Conservation (phyloP, 1,140 invertebrate genomes). For the Cecropterus lyciades region DNA sequence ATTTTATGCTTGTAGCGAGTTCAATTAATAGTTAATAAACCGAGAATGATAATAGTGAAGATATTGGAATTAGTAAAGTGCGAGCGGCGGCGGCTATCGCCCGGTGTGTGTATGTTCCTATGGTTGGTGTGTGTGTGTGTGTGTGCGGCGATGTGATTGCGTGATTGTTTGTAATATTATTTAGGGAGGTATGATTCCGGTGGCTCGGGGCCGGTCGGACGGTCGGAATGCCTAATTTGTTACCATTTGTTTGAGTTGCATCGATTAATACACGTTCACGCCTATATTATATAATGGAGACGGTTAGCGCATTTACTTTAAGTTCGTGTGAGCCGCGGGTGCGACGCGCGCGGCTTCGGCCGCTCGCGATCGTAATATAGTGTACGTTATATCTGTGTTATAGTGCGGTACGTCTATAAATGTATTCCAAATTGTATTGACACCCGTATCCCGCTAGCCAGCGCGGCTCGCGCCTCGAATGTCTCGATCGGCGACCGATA, state of each 20-base stretch:
- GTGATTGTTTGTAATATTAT: conserved; percentile 78
- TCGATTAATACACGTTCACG: conserved; percentile 17
- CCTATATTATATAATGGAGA: not conserved
- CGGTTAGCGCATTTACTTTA: conserved; percentile 11
- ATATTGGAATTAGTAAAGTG: too few species aligned
- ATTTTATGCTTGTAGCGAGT: too few species aligned
- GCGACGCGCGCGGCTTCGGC: not conserved
- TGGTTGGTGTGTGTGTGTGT: conserved; percentile 37
- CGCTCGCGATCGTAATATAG: not conserved
- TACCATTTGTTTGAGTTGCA: conserved; percentile 44
- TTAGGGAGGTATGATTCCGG: conserved; percentile 64
- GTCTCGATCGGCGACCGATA: too few species aligned
- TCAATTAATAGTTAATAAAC: too few species aligned
- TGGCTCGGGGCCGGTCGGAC: conserved; percentile 46
- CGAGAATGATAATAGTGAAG: too few species aligned
- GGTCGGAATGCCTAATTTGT: conserved; percentile 50
- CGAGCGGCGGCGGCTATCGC: too few species aligned
- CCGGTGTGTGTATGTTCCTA: conserved; percentile 39
- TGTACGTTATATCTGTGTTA: too few species aligned
- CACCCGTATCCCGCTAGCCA: not conserved
- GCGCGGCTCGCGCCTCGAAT: too few species aligned
- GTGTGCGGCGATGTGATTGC: conserved; percentile 34
- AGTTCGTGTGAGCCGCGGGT: not conserved
- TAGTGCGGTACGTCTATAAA: too few species aligned
- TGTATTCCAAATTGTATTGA: not conserved